phyloP scores from a whole-genome alignment of 2,113 vertebrate genomes.

The Athene noctua region DNA sequence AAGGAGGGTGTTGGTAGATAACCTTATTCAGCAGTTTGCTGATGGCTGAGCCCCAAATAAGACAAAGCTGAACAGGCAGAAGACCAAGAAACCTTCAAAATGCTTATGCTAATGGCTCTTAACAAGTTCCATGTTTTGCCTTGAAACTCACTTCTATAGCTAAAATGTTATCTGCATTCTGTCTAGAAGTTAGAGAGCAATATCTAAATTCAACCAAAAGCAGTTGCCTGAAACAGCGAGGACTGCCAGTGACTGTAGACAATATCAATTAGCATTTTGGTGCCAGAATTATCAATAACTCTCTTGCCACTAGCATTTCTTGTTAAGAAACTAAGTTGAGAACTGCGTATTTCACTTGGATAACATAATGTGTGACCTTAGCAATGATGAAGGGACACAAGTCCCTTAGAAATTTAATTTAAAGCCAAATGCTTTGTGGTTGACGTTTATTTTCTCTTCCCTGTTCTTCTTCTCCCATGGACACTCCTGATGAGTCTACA shows the following conservation, averaged over 20 bases:
- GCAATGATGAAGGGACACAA: accelerated
- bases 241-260: background rate
- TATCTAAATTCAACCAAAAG: background rate
- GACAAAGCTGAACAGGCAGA: background rate
- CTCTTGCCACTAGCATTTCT: background rate
- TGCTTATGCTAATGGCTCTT: background rate
- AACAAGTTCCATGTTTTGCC: conserved; percentile 13
- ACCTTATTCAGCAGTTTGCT: background rate
- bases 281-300: background rate
- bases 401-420: background rate
- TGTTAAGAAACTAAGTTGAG: background rate
- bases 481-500: background rate
- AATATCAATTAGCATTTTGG: background rate
- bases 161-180: background rate
- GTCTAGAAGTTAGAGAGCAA: background rate
- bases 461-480: background rate
- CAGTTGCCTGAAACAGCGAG: background rate
- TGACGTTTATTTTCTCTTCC: background rate
- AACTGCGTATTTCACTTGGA: background rate
- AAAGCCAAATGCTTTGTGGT: background rate
- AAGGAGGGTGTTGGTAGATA: accelerated
- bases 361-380: background rate
- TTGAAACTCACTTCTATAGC: background rate
- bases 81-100: conserved; percentile 38
- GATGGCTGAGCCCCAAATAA: conserved; percentile 10